Base-by-base conservation (phyloP, 64 coral and sea anemone species). In the Stichodactyla mertensii region DNA sequence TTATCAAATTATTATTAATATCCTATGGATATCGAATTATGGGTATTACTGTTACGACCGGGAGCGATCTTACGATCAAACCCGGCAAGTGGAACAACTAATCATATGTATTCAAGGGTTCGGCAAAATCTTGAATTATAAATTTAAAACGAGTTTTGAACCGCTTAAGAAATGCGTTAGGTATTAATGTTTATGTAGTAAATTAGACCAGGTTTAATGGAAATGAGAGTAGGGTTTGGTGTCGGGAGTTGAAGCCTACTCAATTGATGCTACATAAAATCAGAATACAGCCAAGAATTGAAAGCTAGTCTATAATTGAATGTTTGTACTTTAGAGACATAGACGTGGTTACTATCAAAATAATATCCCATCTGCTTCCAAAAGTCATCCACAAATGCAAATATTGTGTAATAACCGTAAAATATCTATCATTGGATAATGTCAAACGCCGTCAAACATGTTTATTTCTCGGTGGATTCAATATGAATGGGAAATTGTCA, bases 1-100 rank as follows among this genome's bases (percentile, higher is more conserved):
- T 74, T 74, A 74, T 74, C n/a, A 74, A 31, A 74, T 74, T 74
- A 74, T 27, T 74, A 74, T 74, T 74, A 74, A 74, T 74, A 74
- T 27, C 24, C 10, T 23, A 31, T 74, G 24, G 2, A 31, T 74
- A 23, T 74, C 13, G 69, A 74, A 74, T 74, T 74, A 12, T 74
- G 69, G 69, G 69, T 74, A 74, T 11, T 31, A 11, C 10, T 74
- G 8, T 26, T 26, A 27, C 27, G 22, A 74, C 24, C 5, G 10
- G 26, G 0, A 71, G 10, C 24, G 36, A 4, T 45, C 36, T 45
- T 45, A 13, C 69, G 27, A 10, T 5, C 7, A n/a, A 74, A 31
- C 1, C 24, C 22, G 22, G 24, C 10, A 10, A 66, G 69, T 9
- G 69, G 7, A 74, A 26, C 69, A 22, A 28, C 22, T 71, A 20